These are phyloP conservation scores for Pachliopta kotzebuea DNA, from an alignment of 2,888 invertebrate species.

Conservation along the genomic window DNA sequence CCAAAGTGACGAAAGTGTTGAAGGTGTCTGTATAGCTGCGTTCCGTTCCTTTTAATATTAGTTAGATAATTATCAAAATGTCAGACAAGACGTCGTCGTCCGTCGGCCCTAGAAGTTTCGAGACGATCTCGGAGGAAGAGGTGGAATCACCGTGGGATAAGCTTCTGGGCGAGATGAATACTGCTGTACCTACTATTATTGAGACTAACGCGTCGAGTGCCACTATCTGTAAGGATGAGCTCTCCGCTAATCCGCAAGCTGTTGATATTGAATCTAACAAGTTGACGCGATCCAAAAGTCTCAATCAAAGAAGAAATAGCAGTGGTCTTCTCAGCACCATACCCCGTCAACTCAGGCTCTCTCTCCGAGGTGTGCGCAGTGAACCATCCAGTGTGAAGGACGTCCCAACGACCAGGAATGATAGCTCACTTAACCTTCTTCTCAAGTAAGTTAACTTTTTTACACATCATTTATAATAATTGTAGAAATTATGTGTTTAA, in stretches of 20 bases:
- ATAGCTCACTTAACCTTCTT: slow-evolving; percentile 74
- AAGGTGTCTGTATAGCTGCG: slow-evolving; percentile 76
- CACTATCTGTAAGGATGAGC: slow-evolving; percentile 58
- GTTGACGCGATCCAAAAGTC: slow-evolving; percentile 71
- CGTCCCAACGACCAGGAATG: slow-evolving; percentile 71
- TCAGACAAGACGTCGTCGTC: slow-evolving; percentile 76
- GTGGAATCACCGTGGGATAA: slow-evolving; percentile 74
- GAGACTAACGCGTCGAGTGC: slow-evolving; percentile 71
- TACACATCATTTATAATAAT: no score
- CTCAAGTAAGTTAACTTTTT: slow-evolving; percentile 63
- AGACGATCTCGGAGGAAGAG: slow-evolving; percentile 76
- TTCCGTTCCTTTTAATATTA: slow-evolving; percentile 55
- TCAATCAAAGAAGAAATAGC: slow-evolving; percentile 72
- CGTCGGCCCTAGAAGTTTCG: slow-evolving; percentile 74
- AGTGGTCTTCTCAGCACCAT: slow-evolving; percentile 78
- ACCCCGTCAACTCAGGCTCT: slow-evolving; percentile 74
- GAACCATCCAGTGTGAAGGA: slow-evolving; percentile 76
- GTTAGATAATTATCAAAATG: slow-evolving; percentile 56
- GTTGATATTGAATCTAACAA: slow-evolving; percentile 64
- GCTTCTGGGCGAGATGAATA: slow-evolving; percentile 68
- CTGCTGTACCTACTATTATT: slow-evolving; percentile 71
- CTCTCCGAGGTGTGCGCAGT: slow-evolving; percentile 74
- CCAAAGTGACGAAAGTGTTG: slow-evolving; percentile 78
- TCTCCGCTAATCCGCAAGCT: slow-evolving; percentile 55
- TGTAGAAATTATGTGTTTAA: not conserved